phyloP scores from a whole-genome alignment of 2,113 vertebrate genomes.

The Stigmatopora nigra region DNA sequence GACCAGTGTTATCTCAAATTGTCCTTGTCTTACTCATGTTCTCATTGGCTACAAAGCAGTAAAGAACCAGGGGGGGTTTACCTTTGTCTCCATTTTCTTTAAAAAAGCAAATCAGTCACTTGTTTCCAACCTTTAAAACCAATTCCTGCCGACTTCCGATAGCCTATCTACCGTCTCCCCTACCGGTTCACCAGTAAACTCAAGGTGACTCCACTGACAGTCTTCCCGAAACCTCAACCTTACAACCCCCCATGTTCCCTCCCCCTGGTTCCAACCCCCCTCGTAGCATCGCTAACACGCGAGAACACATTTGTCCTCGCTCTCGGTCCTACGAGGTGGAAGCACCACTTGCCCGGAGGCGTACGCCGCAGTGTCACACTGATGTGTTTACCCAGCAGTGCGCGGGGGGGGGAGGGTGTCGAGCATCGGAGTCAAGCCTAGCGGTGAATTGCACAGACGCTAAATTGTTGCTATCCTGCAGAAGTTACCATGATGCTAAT shows the following conservation, averaged over 20 bases:
- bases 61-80: no score
- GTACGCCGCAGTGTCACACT: constrained; percentile 32
- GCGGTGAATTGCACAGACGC: constrained; percentile 2
- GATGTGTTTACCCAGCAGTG: constrained; percentile 40
- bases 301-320: constrained; percentile 5
- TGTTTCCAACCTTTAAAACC: no score
- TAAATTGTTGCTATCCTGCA: neutral
- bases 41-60: no score
- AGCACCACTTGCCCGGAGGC: constrained; percentile 19
- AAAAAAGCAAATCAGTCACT: no score
- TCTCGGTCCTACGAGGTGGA: constrained; percentile 15
- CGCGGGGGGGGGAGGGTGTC: neutral
- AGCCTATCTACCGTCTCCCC: no score
- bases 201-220: constrained; percentile 21
- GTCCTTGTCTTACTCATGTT: no score
- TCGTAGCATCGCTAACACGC: neutral
- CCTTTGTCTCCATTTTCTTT: no score
- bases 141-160: no score
- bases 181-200: constrained; percentile 7
- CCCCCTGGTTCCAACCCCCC: constrained; percentile 6
- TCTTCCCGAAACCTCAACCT: constrained; percentile 9
- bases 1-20: no score
- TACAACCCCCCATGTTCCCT: no score
- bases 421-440: neutral
- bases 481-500: no score